These are phyloP conservation scores for Microdon myrmicae DNA, from an alignment of 2,888 invertebrate genomes.

Conservation along the genomic window DNA sequence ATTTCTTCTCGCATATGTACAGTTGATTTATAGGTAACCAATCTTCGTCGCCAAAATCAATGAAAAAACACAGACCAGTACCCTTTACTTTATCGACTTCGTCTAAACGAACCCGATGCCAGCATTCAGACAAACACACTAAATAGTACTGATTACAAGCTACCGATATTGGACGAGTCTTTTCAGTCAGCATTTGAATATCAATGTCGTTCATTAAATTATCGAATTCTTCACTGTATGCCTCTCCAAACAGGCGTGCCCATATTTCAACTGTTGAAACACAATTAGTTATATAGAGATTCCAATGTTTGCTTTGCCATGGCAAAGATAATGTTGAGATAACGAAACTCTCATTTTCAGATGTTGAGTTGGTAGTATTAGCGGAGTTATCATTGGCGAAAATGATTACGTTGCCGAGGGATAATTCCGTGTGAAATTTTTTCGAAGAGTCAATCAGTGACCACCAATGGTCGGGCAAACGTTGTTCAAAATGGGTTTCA, in stretches of 20 bases:
- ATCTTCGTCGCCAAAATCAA: conserved; percentile 81
- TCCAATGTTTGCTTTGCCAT: conserved; percentile 66
- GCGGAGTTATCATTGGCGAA: conserved; percentile 58
- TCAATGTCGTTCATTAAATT: conserved; percentile 69
- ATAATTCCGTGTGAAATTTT: conserved; percentile 67
- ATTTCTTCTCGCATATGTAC: conserved; percentile 73
- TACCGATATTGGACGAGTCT: conserved; percentile 56
- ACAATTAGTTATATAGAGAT: conserved; percentile 73
- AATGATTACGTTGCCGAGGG: conserved; percentile 59
- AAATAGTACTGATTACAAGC: conserved; percentile 62
- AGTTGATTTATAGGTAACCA: conserved; percentile 70
- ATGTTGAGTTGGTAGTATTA: conserved; percentile 35
- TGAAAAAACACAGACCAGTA: conserved; percentile 72
- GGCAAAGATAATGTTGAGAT: conserved; percentile 56
- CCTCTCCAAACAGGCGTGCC: conserved; percentile 73
- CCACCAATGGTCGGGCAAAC: conserved; percentile 77
- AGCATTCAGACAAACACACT: conserved; percentile 68
- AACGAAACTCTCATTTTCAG: conserved; percentile 10
- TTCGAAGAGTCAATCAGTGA: conserved; percentile 71
- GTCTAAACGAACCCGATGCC: conserved; percentile 71
- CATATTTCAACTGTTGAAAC: conserved; percentile 74
- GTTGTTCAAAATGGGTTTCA: conserved; percentile 73
- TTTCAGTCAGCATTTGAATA: conserved; percentile 60
- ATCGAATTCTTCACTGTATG: conserved; percentile 72
- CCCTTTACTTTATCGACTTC: conserved; percentile 67